phyloP scores from a whole-genome alignment of 2,888 invertebrate species.

The Mimachlamys varia region DNA sequence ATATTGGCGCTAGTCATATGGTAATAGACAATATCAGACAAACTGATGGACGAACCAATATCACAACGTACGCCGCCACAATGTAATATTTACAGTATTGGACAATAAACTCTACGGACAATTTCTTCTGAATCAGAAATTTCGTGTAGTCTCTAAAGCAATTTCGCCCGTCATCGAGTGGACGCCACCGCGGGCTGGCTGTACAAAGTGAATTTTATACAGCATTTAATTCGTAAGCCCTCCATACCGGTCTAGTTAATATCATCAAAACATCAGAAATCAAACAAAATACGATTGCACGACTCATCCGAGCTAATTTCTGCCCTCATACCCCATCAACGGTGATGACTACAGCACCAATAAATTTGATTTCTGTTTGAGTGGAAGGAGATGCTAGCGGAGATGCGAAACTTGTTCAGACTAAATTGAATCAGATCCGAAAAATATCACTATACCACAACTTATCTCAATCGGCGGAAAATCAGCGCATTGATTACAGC shows the following conservation, averaged over 20 bases:
- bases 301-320: constrained; percentile 22
- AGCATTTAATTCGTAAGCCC: constrained; percentile 22
- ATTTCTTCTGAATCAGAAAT: background rate
- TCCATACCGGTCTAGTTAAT: constrained; percentile 13
- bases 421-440: constrained; percentile 16
- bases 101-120: background rate
- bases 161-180: constrained; percentile 6
- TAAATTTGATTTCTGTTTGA: constrained; percentile 28
- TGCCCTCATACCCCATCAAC: constrained; percentile 28
- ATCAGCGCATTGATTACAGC: background rate
- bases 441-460: constrained; percentile 34
- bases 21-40: constrained; percentile 9
- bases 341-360: background rate
- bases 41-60: background rate
- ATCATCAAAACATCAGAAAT: constrained; percentile 1
- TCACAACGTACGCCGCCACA: background rate
- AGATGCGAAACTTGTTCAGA: constrained; percentile 26
- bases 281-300: constrained; percentile 36
- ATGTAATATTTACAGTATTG: background rate
- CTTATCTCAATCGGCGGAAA: background rate
- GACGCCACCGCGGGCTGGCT: background rate
- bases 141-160: background rate
- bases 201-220: constrained; percentile 33
- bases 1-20: background rate
- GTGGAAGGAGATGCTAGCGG: constrained; percentile 34